Evolutionary conservation across 2,888 invertebrate genomes (phyloP), one percentile per base, ranked within the genome.

Genomic region (Agapostemon virescens): DNA sequence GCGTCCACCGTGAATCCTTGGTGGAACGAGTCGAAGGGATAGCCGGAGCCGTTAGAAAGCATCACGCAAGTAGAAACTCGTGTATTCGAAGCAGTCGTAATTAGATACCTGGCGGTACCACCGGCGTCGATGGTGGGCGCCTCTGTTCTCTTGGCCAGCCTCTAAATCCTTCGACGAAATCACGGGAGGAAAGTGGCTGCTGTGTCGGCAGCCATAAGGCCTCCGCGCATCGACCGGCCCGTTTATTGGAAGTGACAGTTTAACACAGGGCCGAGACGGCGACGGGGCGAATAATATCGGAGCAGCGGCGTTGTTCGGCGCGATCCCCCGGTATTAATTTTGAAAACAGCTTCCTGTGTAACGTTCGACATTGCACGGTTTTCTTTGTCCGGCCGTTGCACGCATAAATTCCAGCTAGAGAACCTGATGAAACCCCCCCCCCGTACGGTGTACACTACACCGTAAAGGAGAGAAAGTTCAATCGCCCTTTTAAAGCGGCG

Each of bases 1-100:
- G 67, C 74, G 52, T 58, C 40, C n/a, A 23, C 20, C 0, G 13
- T n/a, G 61, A 23, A 71, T 75, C n/a, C n/a, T 38, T 45, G 23
- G n/a, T 61, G 70, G 71, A 45, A 75, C n/a, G 52, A 17, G 30
- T 69, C 36, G 71, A 69, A n/a, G 58, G 79, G 76, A 33, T 71
- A 74, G 76, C 30, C 30, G 26, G 67, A 69, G 69, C 73, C 68
- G 81, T 70, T 79, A 38, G 55, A 42, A 72, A 74, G 78, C 81
- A 81, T 84, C 86, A 81, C 83, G 86, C 86, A 77, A 86, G 84
- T 86, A 84, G 86, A 86, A 86, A 86, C 83, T 86, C 84, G 80
- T 86, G 84, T 84, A 84, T 86, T 84, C 86, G 73, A 78, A 77
- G 84, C 83, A 67, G 38, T 36, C 83, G 86, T 86, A 86, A 86